phyloP scores from a whole-genome alignment of 2,797 vertebrate species.

The Pampus argenteus region DNA sequence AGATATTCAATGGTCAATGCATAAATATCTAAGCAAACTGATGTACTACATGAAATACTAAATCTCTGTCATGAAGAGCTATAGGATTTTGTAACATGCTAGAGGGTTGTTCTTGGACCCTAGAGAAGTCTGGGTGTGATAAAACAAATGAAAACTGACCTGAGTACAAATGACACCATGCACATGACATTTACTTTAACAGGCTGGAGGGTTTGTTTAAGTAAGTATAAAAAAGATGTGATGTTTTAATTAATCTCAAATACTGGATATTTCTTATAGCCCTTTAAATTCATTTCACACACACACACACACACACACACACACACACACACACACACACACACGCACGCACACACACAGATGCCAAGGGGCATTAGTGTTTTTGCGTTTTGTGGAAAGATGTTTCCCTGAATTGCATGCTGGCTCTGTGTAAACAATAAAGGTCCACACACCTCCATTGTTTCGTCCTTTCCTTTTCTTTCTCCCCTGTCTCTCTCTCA shows the following conservation, averaged over 20 bases:
- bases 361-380: conserved; percentile 50
- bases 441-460: conserved; percentile 66
- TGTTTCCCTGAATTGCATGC: conserved; percentile 67
- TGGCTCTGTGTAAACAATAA: conserved; percentile 68
- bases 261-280: not conserved
- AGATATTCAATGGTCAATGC: not conserved
- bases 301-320: not conserved
- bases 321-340: not conserved
- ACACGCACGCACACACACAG: not conserved
- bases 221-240: not conserved
- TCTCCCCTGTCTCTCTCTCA: conserved; percentile 49
- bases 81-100: not conserved
- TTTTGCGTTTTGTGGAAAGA: conserved; percentile 61
- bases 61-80: not conserved
- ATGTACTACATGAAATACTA: not conserved
- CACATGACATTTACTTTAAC: not conserved
- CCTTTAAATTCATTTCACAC: conserved; percentile 18
- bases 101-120: too few relatives aligned
- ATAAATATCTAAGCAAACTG: not conserved
- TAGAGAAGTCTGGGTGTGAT: not conserved
- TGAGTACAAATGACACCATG: too few relatives aligned
- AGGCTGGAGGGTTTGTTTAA: not conserved
- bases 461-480: conserved; percentile 65
- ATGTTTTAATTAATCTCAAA: not conserved
- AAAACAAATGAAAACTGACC: not conserved